Base-by-base conservation (phyloP, 2,888 invertebrate species). In the Cephus sareptanus region DNA sequence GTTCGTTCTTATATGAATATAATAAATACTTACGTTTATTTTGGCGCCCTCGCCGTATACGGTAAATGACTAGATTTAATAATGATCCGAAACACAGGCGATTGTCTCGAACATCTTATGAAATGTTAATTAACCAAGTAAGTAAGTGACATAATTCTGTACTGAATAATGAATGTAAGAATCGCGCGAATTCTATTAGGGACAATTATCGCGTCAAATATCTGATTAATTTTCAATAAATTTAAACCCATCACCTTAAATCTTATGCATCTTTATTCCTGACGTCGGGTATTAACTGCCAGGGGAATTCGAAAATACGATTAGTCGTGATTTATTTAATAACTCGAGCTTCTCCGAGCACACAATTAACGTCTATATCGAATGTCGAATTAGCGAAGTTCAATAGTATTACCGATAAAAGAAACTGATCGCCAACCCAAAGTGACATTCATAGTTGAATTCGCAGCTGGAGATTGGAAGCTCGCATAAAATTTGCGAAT, bases 151-250 rank as follows among this genome's bases (percentile, higher is more conserved):
- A 56, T 56, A 56, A 56, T 56, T 56, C 23, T 56, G 56, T 56
- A 56, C 23, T 56, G 23, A 56, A 56, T 56, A 56, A 56, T 56
- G 56, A 2, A 56, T 23, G 56, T 56, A 56, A 56, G 56, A 56
- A 56, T 56, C 56, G 56, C 56, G 56, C 56, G 23, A 56, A 56
- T 23, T 56, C 56, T 56, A 56, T 56, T 56, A 6, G 9, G 23
- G 23, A 56, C 56, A 56, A 56, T 56, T 56, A 56, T 56, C 56
- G 23, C 56, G 56, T 56, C 56, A 56, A 15, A 15, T 15, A 56
- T 56, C 56, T 23, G 76, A 77, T 37, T 77, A 75, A 82, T 85
- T 77, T 78, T 83, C 76, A 80, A 85, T 83, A 82, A 85, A 85
- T 69, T 73, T 0, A 73, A 75, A 34, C 23, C 15, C 69, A 77